A percentile compares a stretch with the other conserved stretches of the same genome.
These are phyloP conservation scores for Tortrix viridana DNA, from an alignment of 2,888 invertebrate species.

Conservation along the genomic window DNA sequence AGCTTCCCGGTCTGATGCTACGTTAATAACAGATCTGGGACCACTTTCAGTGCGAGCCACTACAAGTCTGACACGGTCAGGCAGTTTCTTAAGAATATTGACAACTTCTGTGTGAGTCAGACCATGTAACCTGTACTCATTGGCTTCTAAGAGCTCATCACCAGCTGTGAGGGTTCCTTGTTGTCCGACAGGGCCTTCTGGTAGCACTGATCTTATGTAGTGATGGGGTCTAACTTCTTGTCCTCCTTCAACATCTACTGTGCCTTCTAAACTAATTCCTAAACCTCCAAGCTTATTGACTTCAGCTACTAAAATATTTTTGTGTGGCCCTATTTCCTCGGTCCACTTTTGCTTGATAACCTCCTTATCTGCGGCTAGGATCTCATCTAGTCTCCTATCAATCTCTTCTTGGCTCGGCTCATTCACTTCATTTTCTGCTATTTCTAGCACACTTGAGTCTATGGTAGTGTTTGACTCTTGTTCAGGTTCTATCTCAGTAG, in stretches of 20 bases:
- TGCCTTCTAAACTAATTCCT: constrained; percentile 98
- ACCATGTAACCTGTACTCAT: constrained; percentile 95
- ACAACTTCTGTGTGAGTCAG: constrained; percentile 98
- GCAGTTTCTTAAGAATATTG: constrained; percentile 96
- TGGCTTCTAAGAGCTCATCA: constrained; percentile 98
- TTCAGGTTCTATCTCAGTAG: constrained; percentile 89
- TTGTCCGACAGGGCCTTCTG: constrained; percentile 97
- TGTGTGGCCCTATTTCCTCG: constrained; percentile 91
- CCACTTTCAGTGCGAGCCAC: constrained; percentile 91
- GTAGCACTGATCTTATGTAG: constrained; percentile 97
- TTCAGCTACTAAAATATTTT: constrained; percentile 96
- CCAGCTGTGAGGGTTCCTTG: constrained; percentile 96
- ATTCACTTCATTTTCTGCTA: constrained; percentile 71
- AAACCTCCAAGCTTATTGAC: constrained; percentile 96
- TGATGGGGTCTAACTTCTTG: constrained; percentile 99
- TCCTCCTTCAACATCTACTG: constrained; percentile 98
- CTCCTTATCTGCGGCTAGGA: constrained; percentile 81
- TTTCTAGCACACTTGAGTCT: constrained; percentile 88
- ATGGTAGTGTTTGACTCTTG: constrained; percentile 92
- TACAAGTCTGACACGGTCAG: constrained; percentile 94
- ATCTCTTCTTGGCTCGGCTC: constrained; percentile 82
- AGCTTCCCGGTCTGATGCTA: constrained; percentile 90
- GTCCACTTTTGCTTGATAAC: constrained; percentile 92
- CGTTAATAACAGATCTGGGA: constrained; percentile 89
- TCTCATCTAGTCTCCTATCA: constrained; percentile 81